phyloP scores from a whole-genome alignment of 2,888 invertebrate genomes.

The Heliconius charithonia region DNA sequence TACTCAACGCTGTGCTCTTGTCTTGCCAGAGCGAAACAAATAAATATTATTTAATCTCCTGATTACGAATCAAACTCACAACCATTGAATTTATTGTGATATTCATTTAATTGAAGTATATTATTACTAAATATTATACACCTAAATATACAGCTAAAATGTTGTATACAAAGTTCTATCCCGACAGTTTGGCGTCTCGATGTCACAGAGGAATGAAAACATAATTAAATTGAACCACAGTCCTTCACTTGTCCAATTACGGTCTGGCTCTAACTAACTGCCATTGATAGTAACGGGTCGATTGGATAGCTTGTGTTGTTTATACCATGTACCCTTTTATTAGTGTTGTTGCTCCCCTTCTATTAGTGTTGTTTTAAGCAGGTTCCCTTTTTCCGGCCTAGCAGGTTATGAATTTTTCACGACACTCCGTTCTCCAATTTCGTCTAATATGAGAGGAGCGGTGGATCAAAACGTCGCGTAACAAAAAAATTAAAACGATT shows the following conservation, averaged over 20 bases:
- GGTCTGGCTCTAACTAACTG: conserved; percentile 4
- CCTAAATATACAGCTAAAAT: not conserved
- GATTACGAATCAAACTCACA: too few species aligned
- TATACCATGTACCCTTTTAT: not conserved
- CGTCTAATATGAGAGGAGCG: too few species aligned
- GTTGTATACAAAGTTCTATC: not conserved
- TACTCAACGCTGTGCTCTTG: too few species aligned
- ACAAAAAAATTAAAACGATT: too few species aligned
- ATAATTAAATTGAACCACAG: conserved; percentile 27
- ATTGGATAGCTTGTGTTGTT: not conserved
- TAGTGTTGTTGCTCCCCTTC: not conserved
- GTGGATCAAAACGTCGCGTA: too few species aligned
- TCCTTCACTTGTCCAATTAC: conserved; percentile 31
- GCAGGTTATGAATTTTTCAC: too few species aligned
- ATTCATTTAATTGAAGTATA: too few species aligned
- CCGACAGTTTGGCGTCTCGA: conserved; percentile 7
- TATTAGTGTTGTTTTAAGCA: not conserved
- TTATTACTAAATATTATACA: not conserved
- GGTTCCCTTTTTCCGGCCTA: not conserved
- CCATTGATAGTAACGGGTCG: conserved; percentile 10
- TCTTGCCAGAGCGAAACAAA: too few species aligned
- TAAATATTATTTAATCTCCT: too few species aligned
- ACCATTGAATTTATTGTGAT: too few species aligned
- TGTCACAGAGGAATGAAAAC: conserved; percentile 17
- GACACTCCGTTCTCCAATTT: not conserved